Evolutionary conservation across 37 sponge, comb jelly and placozoan genomes (phyloP).

Genomic region (Petrosia ficiformis): DNA sequence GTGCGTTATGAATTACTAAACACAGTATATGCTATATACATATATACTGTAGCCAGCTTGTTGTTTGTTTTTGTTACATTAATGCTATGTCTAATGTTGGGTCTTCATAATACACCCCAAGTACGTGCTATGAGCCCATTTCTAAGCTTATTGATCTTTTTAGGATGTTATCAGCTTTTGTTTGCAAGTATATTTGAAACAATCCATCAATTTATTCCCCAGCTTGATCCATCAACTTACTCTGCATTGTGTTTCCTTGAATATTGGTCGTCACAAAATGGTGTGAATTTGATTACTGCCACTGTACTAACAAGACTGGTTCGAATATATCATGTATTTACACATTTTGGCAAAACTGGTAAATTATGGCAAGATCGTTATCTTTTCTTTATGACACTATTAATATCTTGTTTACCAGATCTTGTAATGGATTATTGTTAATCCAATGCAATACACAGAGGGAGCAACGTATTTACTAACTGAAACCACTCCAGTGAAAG

Average conservation of each 20-base stretch:
- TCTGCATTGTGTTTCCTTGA: conserved; percentile 11
- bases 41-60: background rate
- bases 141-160: conserved; percentile 27
- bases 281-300: conserved; percentile 26
- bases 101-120: conserved; percentile 8
- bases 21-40: background rate
- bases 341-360: conserved; percentile 31
- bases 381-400: conserved; percentile 12
- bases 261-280: conserved; percentile 7
- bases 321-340: conserved; percentile 35
- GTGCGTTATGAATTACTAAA: background rate
- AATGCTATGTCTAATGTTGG: background rate
- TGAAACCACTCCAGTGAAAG: background rate
- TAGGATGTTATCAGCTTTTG: conserved; percentile 19
- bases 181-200: background rate
- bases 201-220: background rate
- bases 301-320: conserved; percentile 28
- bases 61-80: background rate
- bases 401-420: conserved; percentile 10
- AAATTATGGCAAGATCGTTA: conserved; percentile 22
- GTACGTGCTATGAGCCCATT: conserved; percentile 29
- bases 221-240: background rate
- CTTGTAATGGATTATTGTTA: background rate
- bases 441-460: background rate
- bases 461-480: no score